Evolutionary conservation across 2,113 vertebrate species (phyloP), one percentile per base, ranked within the genome.

Genomic region (Colius striatus): DNA sequence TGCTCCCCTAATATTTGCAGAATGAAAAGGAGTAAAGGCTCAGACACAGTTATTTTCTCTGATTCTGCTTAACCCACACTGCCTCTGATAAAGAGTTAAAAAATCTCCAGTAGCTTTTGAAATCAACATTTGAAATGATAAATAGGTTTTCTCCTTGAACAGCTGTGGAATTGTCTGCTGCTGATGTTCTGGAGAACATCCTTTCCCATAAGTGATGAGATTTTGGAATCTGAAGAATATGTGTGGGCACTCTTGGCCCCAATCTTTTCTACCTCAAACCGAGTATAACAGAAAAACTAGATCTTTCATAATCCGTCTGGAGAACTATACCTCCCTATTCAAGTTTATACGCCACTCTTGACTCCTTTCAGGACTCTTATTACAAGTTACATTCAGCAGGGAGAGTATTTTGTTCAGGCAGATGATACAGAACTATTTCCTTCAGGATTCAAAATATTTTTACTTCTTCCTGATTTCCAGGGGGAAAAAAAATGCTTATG

Each of bases 101-200:
- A 95, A 30, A 9, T 23, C 47, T 83, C 75, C 88, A 80, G 75
- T 96, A 93, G 83, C 63, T 80, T 96, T 90, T 88, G 60, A 92
- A 94, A 85, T 80, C 43, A 68, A 23, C 27, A 10, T 84, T 94
- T 83, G 75, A 93, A 88, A 86, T 90, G 2, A 92, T 83, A 67
- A 88, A 86, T 93, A 73, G 13, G 6, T 18, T 88, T 95, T 87
- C 29, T 50, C n/a, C 62, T 88, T 84, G n/a, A 90, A 66, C 90
- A 96, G 85, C 79, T 93, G 75, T 77, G 65, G 43, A 87, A 55
- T 71, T 85, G 60, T 48, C 61, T 88, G 72, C 83, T 90, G 47
- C 5, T 90, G 85, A 73, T 80, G 43, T 84, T 92, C 83, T 93
- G 55, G 88, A 86, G 90, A 94, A 50, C 85, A 83, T 78, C 66